phyloP scores from a whole-genome alignment of 2,888 invertebrate genomes.

The Lasioglossum pauxillum region DNA sequence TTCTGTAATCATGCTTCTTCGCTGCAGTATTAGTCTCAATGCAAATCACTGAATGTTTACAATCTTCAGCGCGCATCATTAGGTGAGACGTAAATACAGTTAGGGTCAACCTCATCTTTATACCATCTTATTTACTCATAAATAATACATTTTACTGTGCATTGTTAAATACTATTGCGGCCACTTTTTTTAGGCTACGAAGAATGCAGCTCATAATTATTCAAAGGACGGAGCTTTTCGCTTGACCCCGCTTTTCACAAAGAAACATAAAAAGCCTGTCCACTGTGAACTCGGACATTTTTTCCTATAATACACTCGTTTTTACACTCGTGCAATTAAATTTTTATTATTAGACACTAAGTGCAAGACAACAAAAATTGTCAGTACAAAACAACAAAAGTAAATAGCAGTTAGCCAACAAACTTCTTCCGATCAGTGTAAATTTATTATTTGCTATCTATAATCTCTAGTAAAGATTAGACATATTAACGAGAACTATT shows the following conservation, averaged over 20 bases:
- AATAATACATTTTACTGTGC: not conserved
- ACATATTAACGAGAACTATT: no score
- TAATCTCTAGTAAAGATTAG: no score
- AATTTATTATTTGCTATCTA: no score
- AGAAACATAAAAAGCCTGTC: not conserved
- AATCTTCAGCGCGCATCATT: not conserved
- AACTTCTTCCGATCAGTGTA: not conserved
- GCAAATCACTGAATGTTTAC: not conserved
- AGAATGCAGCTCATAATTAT: not conserved
- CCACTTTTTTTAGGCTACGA: not conserved
- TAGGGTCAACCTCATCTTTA: not conserved
- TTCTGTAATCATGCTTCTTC: not conserved
- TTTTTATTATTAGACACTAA: not conserved
- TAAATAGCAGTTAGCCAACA: not conserved
- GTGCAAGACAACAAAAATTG: not conserved
- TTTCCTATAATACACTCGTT: not conserved
- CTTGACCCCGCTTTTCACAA: not conserved
- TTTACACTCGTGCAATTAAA: not conserved
- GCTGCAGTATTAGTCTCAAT: not conserved
- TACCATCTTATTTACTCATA: not conserved
- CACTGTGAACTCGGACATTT: not conserved
- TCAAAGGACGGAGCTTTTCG: not conserved
- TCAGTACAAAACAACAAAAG: not conserved
- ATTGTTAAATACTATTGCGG: not conserved
- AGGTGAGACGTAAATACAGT: not conserved